Evolutionary conservation across 2,113 vertebrate species (phyloP).

Genomic region (Polypterus senegalus): DNA sequence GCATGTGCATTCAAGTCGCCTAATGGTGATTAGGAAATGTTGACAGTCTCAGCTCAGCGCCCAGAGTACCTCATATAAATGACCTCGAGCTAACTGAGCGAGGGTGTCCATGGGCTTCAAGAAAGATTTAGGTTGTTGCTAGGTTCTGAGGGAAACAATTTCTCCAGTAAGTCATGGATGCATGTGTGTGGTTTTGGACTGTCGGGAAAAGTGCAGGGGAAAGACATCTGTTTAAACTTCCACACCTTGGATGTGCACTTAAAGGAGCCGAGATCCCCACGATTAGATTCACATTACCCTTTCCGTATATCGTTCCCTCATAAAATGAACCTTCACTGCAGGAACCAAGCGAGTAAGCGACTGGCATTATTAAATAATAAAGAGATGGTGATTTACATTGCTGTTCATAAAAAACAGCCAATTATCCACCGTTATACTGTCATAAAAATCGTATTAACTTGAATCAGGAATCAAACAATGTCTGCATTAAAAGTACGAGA

Average conservation of each 20-base stretch:
- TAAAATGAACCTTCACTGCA: slow-evolving; percentile 67
- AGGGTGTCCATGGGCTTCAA: slow-evolving; percentile 8
- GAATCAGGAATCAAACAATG: slow-evolving; percentile 83
- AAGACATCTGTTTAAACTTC: slow-evolving; percentile 55
- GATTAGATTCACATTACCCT: slow-evolving; percentile 73
- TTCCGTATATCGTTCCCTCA: slow-evolving; percentile 55
- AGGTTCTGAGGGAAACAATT: slow-evolving; percentile 41
- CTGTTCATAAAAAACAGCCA: slow-evolving; percentile 70
- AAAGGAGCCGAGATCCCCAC: slow-evolving; percentile 69
- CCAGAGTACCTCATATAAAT: no score
- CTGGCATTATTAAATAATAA: slow-evolving; percentile 97
- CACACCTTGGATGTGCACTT: slow-evolving; percentile 65
- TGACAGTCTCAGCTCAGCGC: no score
- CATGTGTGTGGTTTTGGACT: slow-evolving; percentile 18
- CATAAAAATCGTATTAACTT: slow-evolving; percentile 90
- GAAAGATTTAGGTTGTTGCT: slow-evolving; percentile 59
- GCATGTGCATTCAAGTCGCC: no score
- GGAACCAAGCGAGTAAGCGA: slow-evolving; percentile 79
- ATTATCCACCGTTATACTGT: slow-evolving; percentile 81
- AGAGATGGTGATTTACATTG: slow-evolving; percentile 88
- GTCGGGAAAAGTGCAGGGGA: slow-evolving; percentile 28
- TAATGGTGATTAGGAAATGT: no score
- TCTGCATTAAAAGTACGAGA: slow-evolving; percentile 50
- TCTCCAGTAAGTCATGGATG: slow-evolving; percentile 32
- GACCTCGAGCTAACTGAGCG: no score